Percentiles rank a stretch among this genome's conserved stretches.
Evolutionary conservation across 2,888 invertebrate genomes (phyloP).

Genomic region (Chalcosyrphus nemorum): DNA sequence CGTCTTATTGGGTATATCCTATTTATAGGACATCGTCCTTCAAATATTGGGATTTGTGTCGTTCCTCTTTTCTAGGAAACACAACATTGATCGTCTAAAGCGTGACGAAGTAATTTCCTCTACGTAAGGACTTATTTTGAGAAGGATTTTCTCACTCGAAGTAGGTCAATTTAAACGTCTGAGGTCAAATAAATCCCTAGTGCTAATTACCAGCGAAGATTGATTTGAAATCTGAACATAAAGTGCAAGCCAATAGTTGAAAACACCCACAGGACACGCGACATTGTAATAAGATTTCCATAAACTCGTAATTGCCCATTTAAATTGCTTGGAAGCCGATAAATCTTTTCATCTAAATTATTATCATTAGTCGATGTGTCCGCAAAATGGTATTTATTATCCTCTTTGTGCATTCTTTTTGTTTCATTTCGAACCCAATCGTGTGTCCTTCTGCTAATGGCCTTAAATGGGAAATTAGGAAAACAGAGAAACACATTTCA

Average conservation of each 20-base stretch:
- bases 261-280: neutral
- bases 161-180: no score
- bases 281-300: slow-evolving; percentile 1
- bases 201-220: neutral
- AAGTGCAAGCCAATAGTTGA: neutral
- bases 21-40: neutral
- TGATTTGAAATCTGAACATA: neutral
- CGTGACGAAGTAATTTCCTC: neutral
- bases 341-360: slow-evolving; percentile 16
- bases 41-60: neutral
- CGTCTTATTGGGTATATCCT: neutral
- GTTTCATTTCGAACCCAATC: neutral
- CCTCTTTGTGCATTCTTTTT: neutral
- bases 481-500: slow-evolving; percentile 14
- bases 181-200: no score
- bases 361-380: slow-evolving; percentile 14
- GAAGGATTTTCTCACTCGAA: no score
- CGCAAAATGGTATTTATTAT: slow-evolving; percentile 11
- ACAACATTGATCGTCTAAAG: neutral
- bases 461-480: slow-evolving; percentile 24
- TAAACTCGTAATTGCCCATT: neutral
- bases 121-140: neutral
- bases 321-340: slow-evolving; percentile 15
- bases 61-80: neutral
- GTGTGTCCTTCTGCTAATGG: slow-evolving; percentile 21